phyloP scores from a whole-genome alignment of 1,140 invertebrate genomes.

The Meloidogyne chitwoodi region DNA sequence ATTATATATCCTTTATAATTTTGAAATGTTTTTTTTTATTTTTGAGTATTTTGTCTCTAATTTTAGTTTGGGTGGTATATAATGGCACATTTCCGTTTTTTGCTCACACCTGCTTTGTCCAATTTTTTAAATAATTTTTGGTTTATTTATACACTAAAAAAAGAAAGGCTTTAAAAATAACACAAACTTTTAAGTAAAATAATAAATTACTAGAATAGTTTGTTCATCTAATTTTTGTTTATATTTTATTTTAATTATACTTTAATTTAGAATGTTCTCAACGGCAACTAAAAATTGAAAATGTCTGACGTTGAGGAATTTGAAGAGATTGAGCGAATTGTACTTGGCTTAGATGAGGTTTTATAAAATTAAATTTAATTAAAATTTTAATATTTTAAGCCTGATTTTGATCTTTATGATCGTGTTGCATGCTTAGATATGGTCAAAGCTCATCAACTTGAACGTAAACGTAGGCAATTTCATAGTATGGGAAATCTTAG shows the following conservation, averaged over 20 bases:
- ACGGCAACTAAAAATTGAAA: no score
- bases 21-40: background rate
- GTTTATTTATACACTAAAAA: no score
- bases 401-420: conserved; percentile 53
- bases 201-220: no score
- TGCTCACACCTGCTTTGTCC: no score
- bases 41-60: background rate
- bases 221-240: no score
- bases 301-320: conserved; percentile 12
- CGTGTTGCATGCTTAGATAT: conserved; percentile 47
- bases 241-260: no score
- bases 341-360: conserved; percentile 20
- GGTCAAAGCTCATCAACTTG: conserved; percentile 33
- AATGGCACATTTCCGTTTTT: background rate
- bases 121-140: no score
- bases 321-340: conserved; percentile 19
- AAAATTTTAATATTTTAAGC: conserved; percentile 20
- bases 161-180: no score
- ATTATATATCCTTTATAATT: no score
- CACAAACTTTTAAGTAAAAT: no score
- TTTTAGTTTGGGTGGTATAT: background rate
- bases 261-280: no score
- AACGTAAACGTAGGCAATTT: conserved; percentile 22
- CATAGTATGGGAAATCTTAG: conserved; percentile 30
- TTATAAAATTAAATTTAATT: conserved; percentile 5